A percentile compares a stretch with the other conserved stretches of the same genome.
Evolutionary conservation across 2,888 invertebrate genomes (phyloP).

Genomic region (Lycaena phlaeas): DNA sequence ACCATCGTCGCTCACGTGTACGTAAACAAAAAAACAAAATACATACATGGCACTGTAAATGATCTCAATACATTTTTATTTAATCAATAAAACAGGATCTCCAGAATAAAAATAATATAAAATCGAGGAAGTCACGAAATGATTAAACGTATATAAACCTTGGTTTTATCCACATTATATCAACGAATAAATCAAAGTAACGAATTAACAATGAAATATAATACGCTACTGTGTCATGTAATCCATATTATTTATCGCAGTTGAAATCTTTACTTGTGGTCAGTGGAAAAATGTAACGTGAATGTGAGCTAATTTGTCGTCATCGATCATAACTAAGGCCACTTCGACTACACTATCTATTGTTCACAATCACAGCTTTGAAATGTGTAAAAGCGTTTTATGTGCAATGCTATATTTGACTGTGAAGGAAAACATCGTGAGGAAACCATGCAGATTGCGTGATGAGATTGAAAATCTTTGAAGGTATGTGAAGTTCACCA

Average conservation of each 20-base stretch:
- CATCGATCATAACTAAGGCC: constrained; percentile 57
- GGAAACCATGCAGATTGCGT: too few species aligned
- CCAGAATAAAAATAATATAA: too few species aligned
- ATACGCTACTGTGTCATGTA: constrained; percentile 20
- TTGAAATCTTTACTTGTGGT: constrained; percentile 32
- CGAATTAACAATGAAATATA: constrained; percentile 3
- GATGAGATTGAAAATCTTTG: too few species aligned
- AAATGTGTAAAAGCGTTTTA: too few species aligned
- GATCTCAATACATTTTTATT: too few species aligned
- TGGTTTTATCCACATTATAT: constrained; percentile 10
- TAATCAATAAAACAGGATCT: too few species aligned
- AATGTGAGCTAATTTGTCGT: constrained; percentile 43
- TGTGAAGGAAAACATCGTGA: too few species aligned
- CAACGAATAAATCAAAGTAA: constrained; percentile 4
- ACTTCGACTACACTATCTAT: constrained; percentile 28
- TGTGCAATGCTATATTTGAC: too few species aligned
- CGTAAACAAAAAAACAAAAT: too few species aligned
- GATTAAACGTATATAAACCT: background rate
- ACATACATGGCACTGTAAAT: too few species aligned
- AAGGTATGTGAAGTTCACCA: too few species aligned
- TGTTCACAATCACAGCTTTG: constrained; percentile 19
- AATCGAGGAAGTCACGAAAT: background rate
- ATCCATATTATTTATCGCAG: constrained; percentile 49
- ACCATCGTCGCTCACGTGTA: too few species aligned
- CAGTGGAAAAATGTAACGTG: constrained; percentile 30